Conservation (phyloP, 2,888 invertebrate species). For the Apoda limacodes region DNA sequence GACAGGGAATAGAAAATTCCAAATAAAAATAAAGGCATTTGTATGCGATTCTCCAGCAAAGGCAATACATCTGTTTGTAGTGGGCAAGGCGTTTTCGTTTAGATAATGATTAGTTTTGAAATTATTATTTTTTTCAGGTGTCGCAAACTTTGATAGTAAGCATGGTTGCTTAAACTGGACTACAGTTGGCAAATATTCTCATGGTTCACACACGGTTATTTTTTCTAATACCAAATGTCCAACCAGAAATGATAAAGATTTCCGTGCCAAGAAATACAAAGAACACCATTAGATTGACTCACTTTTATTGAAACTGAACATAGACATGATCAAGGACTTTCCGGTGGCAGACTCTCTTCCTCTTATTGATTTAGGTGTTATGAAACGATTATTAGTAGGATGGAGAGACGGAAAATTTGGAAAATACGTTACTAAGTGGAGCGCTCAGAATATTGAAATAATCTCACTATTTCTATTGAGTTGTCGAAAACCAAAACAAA, state of each 20-base stretch:
- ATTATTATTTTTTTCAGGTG: not conserved
- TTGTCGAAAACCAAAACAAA: constrained; percentile 8
- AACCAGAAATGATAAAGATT: constrained; percentile 5
- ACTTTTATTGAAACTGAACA: constrained; percentile 9
- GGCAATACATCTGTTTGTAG: too few relatives aligned
- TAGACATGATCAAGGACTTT: constrained; percentile 21
- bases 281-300: constrained; percentile 13
- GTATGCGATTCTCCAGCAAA: constrained; percentile 14
- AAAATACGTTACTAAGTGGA: constrained; percentile 15
- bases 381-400: constrained; percentile 19
- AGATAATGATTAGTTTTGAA: too few relatives aligned
- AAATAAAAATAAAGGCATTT: constrained; percentile 4
- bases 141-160: not conserved
- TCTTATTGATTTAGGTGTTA: constrained; percentile 18
- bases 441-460: constrained; percentile 6
- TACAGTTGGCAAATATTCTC: constrained; percentile 7
- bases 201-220: constrained; percentile 8
- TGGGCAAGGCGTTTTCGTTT: too few relatives aligned
- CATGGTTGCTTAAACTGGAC: constrained; percentile 3
- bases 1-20: not conserved
- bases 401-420: constrained; percentile 20
- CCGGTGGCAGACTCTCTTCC: constrained; percentile 19
- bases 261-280: constrained; percentile 7
- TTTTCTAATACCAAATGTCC: constrained; percentile 3
- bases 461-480: constrained; percentile 2